Conservation (phyloP, 2,797 vertebrate species). For the Pseudochromis fuscus region DNA sequence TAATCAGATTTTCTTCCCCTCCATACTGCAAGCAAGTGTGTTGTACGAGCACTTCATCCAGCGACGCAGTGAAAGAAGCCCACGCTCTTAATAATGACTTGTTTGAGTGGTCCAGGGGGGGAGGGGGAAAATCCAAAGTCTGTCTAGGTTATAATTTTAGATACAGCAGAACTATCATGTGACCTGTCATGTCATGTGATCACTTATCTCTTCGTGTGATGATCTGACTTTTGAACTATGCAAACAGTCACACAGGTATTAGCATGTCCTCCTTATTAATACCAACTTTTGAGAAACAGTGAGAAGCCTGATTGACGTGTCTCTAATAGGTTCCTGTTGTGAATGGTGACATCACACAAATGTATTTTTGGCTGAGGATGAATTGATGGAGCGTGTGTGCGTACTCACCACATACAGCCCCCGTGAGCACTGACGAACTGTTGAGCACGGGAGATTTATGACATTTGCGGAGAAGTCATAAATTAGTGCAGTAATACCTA, state of each 20-base stretch:
- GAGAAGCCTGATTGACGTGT: constrained; percentile 9
- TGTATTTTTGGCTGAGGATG: constrained; percentile 45
- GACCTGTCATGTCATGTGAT: no score
- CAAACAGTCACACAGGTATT: background rate
- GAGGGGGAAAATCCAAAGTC: constrained; percentile 2
- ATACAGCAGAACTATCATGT: background rate
- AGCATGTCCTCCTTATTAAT: background rate
- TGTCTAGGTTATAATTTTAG: constrained; percentile 1
- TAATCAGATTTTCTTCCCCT: constrained; percentile 98
- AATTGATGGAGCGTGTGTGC: constrained; percentile 44
- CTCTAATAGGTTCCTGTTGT: background rate
- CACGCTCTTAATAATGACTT: constrained; percentile 48
- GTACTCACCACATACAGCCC: constrained; percentile 34
- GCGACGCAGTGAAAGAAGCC: constrained; percentile 61
- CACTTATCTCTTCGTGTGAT: background rate
- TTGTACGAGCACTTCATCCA: constrained; percentile 67
- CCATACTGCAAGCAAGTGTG: constrained; percentile 78
- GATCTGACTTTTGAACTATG: background rate
- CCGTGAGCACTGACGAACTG: constrained; percentile 54
- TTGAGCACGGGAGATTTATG: constrained; percentile 69
- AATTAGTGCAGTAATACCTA: constrained; percentile 67
- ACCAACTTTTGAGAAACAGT: constrained; percentile 2
- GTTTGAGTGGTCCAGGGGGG: background rate
- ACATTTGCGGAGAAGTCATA: constrained; percentile 62
- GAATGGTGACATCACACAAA: constrained; percentile 29